Evolutionary conservation across 2,113 vertebrate genomes (phyloP), one percentile per base, ranked within the genome.

Genomic region (Marmota flaviventris): DNA sequence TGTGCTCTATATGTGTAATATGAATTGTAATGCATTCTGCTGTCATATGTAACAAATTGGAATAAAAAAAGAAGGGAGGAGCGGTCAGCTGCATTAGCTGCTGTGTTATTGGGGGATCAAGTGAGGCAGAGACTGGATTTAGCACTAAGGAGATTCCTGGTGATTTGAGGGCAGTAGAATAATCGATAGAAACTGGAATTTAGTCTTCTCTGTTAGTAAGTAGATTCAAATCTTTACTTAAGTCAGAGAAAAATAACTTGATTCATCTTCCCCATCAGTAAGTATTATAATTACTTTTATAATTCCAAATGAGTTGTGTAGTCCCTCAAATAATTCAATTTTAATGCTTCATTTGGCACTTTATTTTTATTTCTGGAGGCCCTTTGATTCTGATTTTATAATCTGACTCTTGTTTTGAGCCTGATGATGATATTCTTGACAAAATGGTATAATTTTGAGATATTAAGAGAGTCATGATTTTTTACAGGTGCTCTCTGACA

Each of bases 401-500:
- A 56, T 65, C 18, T 70, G 20, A 14, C 79, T 90, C 83, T 95
- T 92, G 22, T 85, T 42, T 89, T 51, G 93, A 77, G 34, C 42
- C 92, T 34, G 78, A 85, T 94, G n/a, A 17, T 90, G 37, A 37
- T 84, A 69, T 39, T 91, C 88, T 89, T 83, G 56, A 93, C 56
- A 95, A 96, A 34, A 58, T 61, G 2, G 4, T 88, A 2, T 72
- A 6, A 77, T 94, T 95, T 93, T 93, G 97, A 97, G 97, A 94
- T 77, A 96, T 93, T 98, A 93, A 97, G 56, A 79, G 17, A 53
- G 22, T 88, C 85, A 34, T 69, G 22, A 93, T 94, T 94, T 98
- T 88, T 98, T 98, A 16, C 93, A 99, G 99, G 98, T 99, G 61
- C 93, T 97, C 94, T 98, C 98, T 97, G 98, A 98, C 91, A 99